phyloP scores from a whole-genome alignment of 2,888 invertebrate species.

The Calameuta filiformis region DNA sequence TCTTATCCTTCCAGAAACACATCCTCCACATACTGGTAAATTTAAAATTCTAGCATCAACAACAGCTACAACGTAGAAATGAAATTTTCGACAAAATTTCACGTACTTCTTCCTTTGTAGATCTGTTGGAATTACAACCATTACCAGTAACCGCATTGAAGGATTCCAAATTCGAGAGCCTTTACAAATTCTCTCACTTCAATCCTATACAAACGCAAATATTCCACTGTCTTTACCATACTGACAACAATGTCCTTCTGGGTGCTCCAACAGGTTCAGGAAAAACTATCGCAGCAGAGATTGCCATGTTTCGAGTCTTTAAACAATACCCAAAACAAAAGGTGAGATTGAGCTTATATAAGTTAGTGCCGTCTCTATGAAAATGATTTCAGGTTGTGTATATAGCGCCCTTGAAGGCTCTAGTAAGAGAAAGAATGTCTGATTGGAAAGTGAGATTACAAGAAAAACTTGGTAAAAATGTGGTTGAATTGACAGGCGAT shows the following conservation, averaged over 20 bases:
- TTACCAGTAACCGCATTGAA: constrained; percentile 86
- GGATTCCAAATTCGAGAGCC: constrained; percentile 79
- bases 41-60: constrained; percentile 1
- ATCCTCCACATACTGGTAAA: constrained; percentile 90
- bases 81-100: background rate
- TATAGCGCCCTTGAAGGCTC: constrained; percentile 97
- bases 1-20: constrained; percentile 89
- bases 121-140: constrained; percentile 90
- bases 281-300: constrained; percentile 97
- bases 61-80: background rate
- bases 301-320: constrained; percentile 95
- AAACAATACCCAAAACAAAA: constrained; percentile 82
- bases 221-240: constrained; percentile 95
- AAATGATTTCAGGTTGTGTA: constrained; percentile 82
- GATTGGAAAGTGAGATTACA: constrained; percentile 93
- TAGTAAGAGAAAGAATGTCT: constrained; percentile 94
- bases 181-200: constrained; percentile 94
- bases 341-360: constrained; percentile 62
- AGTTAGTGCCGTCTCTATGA: background rate
- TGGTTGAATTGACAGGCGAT: constrained; percentile 96
- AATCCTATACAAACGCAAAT: constrained; percentile 99
- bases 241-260: constrained; percentile 91
- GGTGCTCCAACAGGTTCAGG: constrained; percentile 98
- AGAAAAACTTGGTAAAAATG: constrained; percentile 78
- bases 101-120: constrained; percentile 64